A percentile compares a stretch with the other conserved stretches of the same genome.
These are phyloP conservation scores for Pitta sordida DNA, from an alignment of 2,113 vertebrate genomes.

Conservation along the genomic window DNA sequence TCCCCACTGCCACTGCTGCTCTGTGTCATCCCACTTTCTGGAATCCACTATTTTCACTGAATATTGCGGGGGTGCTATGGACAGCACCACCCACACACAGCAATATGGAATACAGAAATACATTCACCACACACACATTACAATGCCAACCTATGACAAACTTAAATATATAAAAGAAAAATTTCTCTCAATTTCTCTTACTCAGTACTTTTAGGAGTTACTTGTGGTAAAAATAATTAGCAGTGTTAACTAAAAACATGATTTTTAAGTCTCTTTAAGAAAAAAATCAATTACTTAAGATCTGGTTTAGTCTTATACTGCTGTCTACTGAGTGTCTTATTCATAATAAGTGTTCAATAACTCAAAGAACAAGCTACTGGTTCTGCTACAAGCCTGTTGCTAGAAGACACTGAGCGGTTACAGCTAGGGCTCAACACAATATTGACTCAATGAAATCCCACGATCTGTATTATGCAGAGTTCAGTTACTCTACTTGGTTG, in stretches of 20 bases:
- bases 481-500: accelerated
- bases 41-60: too few relatives aligned
- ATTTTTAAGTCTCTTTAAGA: background rate
- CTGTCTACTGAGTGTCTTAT: background rate
- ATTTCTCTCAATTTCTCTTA: background rate
- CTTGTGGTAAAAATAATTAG: background rate
- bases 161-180: background rate
- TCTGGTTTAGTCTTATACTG: background rate
- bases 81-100: too few relatives aligned
- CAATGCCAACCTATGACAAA: too few relatives aligned
- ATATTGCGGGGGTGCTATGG: too few relatives aligned
- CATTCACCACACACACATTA: too few relatives aligned
- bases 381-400: background rate
- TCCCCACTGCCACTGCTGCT: too few relatives aligned
- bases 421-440: background rate
- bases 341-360: background rate
- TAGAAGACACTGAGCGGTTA: background rate
- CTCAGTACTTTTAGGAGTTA: background rate
- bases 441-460: background rate
- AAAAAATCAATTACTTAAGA: background rate
- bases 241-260: background rate
- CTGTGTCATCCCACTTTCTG: too few relatives aligned
- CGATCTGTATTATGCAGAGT: background rate
- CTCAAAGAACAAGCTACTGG: background rate
- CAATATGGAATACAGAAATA: too few relatives aligned